A percentile compares a stretch with the other conserved stretches of the same genome.
Conservation (phyloP, 2,113 vertebrate genomes). For the Carettochelys insculpta region DNA sequence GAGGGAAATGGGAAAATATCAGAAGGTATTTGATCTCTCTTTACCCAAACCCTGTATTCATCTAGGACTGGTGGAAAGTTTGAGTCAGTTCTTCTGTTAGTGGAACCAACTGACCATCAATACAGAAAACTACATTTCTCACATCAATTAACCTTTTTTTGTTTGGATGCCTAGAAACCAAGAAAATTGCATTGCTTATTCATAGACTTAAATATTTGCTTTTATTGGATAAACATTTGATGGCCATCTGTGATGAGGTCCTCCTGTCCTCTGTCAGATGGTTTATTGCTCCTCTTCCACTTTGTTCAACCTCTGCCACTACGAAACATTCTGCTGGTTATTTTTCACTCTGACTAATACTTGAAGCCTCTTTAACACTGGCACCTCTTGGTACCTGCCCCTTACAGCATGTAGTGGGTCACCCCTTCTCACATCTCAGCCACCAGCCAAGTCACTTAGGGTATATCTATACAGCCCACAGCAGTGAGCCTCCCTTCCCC, state of each 20-base stretch:
- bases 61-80: not conserved
- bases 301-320: not conserved
- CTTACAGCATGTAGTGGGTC: too few relatives aligned
- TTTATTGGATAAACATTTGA: not conserved
- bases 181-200: not conserved
- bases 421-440: too few relatives aligned
- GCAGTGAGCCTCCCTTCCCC: too few relatives aligned
- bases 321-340: not conserved
- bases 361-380: too few relatives aligned
- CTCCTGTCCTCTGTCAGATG: conserved; percentile 32
- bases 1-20: not conserved
- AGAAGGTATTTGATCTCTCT: not conserved
- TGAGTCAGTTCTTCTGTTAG: not conserved
- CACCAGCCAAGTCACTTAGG: too few relatives aligned
- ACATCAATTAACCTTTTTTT: conserved; percentile 26
- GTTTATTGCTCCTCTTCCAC: conserved; percentile 20
- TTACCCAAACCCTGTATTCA: not conserved
- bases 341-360: conserved; percentile 6
- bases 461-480: too few relatives aligned
- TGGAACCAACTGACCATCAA: not conserved
- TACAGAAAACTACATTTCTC: not conserved
- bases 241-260: conserved; percentile 35
- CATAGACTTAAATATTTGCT: not conserved
- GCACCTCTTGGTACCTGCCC: too few relatives aligned
- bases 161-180: not conserved